These are phyloP conservation scores for Drosophila ogumai DNA, from an alignment of 1,140 invertebrate species.

Conservation along the genomic window DNA sequence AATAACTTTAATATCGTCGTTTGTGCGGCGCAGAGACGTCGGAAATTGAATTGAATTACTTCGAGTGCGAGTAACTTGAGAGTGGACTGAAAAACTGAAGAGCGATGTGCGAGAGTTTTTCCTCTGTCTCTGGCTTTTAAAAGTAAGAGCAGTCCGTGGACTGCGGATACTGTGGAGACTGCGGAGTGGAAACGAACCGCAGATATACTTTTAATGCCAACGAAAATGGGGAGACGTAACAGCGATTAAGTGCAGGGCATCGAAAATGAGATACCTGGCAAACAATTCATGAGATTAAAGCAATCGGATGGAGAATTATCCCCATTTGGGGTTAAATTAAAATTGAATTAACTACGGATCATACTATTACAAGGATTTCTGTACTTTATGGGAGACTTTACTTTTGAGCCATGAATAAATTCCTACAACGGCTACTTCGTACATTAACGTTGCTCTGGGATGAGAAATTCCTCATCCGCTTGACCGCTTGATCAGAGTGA, in stretches of 20 bases:
- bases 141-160: constrained; percentile 7
- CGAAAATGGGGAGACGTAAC: neutral
- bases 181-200: constrained; percentile 13
- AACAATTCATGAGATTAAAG: constrained; percentile 5
- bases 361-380: neutral
- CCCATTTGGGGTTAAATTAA: neutral
- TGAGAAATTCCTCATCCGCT: neutral
- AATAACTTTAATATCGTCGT: constrained; percentile 69
- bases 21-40: constrained; percentile 48
- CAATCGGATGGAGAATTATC: neutral
- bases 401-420: neutral
- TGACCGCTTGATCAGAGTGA: constrained; percentile 3
- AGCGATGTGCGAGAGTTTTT: constrained; percentile 11
- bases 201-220: constrained; percentile 14
- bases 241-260: constrained; percentile 6
- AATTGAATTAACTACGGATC: no score
- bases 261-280: constrained; percentile 2
- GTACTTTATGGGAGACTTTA: neutral
- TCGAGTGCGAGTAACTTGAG: constrained; percentile 47
- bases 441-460: neutral
- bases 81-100: constrained; percentile 14
- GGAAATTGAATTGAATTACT: constrained; percentile 67
- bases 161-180: neutral
- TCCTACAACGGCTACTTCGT: neutral
- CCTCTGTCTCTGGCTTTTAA: constrained; percentile 14